Evolutionary conservation across 2,797 vertebrate species (phyloP), one percentile per base, ranked within the genome.

Genomic region (Silurus aristotelis): DNA sequence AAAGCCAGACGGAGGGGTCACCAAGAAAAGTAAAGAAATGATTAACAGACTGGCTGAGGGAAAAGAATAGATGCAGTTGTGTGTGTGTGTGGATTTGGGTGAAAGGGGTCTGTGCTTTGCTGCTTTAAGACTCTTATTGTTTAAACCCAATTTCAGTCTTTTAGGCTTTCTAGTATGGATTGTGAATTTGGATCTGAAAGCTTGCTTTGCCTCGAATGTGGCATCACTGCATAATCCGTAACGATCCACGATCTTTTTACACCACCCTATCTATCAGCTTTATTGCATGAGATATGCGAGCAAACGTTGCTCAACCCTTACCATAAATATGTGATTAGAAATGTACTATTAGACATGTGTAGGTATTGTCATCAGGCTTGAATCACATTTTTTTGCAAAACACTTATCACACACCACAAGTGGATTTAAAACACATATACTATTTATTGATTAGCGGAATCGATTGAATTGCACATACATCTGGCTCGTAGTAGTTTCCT

Each of bases 41-140:
- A 99, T 98, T 95, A 99, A 99, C 93, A 99, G 98, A 97, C 96
- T 99, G 95, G 97, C 98, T 85, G 98, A 99, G 91, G 97, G 96
- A 3, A 98, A 99, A 94, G 97, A 99, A 92, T 99, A 96, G 96
- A 94, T 92, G 93, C 91, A 92, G 80, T 87, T 60, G 71, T 87
- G 75, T 89, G 90, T 91, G 75, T 89, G 90, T 91, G 91, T 91
- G 90, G 94, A 94, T 60, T 43, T 19, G 64, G 72, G 66, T 20
- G 22, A 77, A 84, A 20, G 75, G 85, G 84, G 89, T 89, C 81
- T 87, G 93, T 93, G 96, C 93, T 93, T 93, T 93, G 92, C 58
- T 93, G 92, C 93, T 95, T 95, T 92, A 88, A 77, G 61, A 89
- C 87, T 90, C 84, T 64, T 90, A 88, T 88, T 87, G 80, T 87